Conservation (phyloP, 2,113 vertebrate genomes). For the Gulo gulo region DNA sequence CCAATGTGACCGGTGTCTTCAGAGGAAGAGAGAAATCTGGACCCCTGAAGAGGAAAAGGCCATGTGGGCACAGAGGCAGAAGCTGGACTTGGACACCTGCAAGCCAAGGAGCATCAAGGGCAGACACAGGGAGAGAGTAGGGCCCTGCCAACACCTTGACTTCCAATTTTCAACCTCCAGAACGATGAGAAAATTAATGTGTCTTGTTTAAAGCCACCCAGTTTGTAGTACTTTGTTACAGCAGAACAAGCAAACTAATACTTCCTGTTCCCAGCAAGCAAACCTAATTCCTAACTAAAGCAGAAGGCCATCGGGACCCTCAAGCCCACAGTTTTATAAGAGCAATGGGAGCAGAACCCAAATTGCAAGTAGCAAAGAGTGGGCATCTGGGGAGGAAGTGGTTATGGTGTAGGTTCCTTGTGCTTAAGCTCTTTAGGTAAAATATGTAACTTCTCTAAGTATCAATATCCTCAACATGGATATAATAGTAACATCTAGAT, state of each 20-base stretch:
- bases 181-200: background rate
- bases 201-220: background rate
- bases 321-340: background rate
- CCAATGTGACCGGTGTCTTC: background rate
- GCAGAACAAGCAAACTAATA: background rate
- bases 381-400: background rate
- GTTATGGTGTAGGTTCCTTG: accelerated
- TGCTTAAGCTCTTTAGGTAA: background rate
- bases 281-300: background rate
- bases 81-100: accelerated
- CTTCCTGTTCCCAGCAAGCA: background rate
- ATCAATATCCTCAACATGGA: background rate
- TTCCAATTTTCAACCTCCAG: too few relatives aligned
- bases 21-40: background rate
- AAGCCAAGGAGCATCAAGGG: too few relatives aligned
- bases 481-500: background rate
- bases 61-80: background rate
- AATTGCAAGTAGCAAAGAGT: background rate
- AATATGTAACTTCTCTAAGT: background rate
- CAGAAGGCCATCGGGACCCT: background rate
- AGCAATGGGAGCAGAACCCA: background rate
- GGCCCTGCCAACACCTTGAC: background rate
- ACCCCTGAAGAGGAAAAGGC: background rate
- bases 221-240: background rate
- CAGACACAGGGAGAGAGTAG: background rate